Evolutionary conservation across 2,888 invertebrate genomes (phyloP), one percentile per base, ranked within the genome.

Genomic region (Rutpela maculata): DNA sequence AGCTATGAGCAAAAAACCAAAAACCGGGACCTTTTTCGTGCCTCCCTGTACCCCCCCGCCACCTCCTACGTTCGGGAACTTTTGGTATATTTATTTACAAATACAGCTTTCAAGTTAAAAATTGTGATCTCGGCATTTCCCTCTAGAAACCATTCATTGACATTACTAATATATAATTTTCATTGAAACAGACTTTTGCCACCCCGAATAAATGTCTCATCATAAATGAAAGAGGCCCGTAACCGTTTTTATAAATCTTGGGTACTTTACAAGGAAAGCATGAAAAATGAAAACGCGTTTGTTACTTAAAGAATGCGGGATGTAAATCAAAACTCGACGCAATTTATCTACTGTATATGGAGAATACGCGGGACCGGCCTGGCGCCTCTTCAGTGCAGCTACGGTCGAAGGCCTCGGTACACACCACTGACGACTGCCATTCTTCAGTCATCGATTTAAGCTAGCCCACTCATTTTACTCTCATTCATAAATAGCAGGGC

Each of bases 261-360:
- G 43, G 35, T 43, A 55, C 70, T 76, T 72, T 78, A 74, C 78
- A 81, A 78, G 83, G 82, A 85, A 84, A 84, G 77, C 80, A 81
- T 89, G 88, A 89, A 89, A 89, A 89, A 89, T 89, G 86, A 84
- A 88, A 89, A 87, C 89, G 88, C 88, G 88, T 89, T 89, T 88
- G 88, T 88, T 88, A 87, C 86, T 82, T 84, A 85, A 87, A 88
- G 89, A 89, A 89, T 89, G 88, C 88, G 87, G 89, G 89, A 89
- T 89, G 89, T 89, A 89, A 89, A 89, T 89, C 89, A 89, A 89
- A 89, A 88, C 88, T 86, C 86, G 88, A 87, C 87, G 88, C 88
- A 88, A 89, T 89, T 89, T 89, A 89, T 89, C 88, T 87, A 87
- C 88, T 88, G 86, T 86, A 88, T 88, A 88, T 86, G 88, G 88